phyloP scores from a whole-genome alignment of 2,113 vertebrate species.

The Chauna torquata region DNA sequence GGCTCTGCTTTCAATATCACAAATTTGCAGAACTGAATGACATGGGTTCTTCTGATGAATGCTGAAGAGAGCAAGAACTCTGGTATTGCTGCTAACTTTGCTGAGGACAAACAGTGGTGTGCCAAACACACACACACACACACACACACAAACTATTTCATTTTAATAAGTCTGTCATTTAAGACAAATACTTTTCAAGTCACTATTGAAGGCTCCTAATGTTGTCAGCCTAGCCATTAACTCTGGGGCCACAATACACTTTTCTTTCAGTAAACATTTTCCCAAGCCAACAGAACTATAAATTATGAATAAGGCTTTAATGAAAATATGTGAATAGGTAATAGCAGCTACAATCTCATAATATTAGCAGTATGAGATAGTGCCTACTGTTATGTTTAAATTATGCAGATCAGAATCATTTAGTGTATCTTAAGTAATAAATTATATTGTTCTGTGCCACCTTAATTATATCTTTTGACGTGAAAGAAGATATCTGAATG shows the following conservation, averaged over 20 bases:
- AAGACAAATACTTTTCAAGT: background rate
- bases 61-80: background rate
- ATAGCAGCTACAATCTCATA: background rate
- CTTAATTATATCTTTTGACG: constrained; percentile 56
- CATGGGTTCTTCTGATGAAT: background rate
- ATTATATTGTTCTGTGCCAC: constrained; percentile 17
- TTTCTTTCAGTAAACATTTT: constrained; percentile 38
- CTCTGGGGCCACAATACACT: background rate
- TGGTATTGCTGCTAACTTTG: background rate
- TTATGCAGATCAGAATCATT: constrained; percentile 32
- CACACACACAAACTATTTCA: background rate
- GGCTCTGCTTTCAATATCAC: background rate
- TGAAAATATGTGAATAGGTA: constrained; percentile 40
- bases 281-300: background rate
- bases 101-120: background rate
- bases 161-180: background rate
- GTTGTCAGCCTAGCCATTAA: background rate
- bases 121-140: background rate
- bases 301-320: constrained; percentile 33
- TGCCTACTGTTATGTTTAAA: constrained; percentile 21
- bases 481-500: background rate
- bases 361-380: background rate
- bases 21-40: background rate
- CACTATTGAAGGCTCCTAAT: background rate
- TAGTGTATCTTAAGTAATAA: constrained; percentile 7